Evolutionary conservation across 1,140 invertebrate species (phyloP).

Genomic region (Cydia pomonella): DNA sequence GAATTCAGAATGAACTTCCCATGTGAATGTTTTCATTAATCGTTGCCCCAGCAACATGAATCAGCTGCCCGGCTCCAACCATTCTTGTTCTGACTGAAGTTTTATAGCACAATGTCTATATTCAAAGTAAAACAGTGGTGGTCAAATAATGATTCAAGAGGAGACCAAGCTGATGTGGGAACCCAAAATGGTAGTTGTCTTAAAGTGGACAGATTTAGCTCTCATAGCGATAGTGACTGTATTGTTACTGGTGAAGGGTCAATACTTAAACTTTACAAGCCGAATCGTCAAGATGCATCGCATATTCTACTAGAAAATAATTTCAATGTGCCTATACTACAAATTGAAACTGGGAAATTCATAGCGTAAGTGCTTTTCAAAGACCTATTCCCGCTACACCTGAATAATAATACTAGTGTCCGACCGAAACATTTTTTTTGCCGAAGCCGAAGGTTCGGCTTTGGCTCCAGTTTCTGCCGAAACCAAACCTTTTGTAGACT

Average conservation of each 20-base stretch:
- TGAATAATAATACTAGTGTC: too few relatives aligned
- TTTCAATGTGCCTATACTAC: slow-evolving; percentile 57
- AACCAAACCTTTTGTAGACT: too few relatives aligned
- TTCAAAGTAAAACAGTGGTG: slow-evolving; percentile 74
- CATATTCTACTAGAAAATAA: slow-evolving; percentile 58
- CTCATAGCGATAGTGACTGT: slow-evolving; percentile 65
- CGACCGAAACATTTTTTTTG: too few relatives aligned
- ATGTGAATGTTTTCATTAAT: slow-evolving; percentile 7
- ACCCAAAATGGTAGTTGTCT: slow-evolving; percentile 57
- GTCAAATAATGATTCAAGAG: slow-evolving; percentile 63
- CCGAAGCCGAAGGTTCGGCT: too few relatives aligned
- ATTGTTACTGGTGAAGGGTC: slow-evolving; percentile 59
- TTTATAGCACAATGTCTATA: slow-evolving; percentile 52
- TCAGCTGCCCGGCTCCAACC: background rate
- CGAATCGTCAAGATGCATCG: slow-evolving; percentile 50
- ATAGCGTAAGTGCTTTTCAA: slow-evolving; percentile 52
- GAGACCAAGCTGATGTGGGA: slow-evolving; percentile 45
- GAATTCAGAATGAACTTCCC: too few relatives aligned
- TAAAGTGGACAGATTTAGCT: slow-evolving; percentile 70
- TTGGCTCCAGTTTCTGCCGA: too few relatives aligned
- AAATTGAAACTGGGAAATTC: slow-evolving; percentile 72
- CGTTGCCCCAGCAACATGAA: slow-evolving; percentile 17
- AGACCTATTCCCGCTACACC: background rate
- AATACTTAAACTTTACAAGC: slow-evolving; percentile 66
- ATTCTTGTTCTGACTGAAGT: slow-evolving; percentile 7